These are phyloP conservation scores for Sebastes itinus DNA, from an alignment of 2,797 vertebrate species.

Conservation along the genomic window DNA sequence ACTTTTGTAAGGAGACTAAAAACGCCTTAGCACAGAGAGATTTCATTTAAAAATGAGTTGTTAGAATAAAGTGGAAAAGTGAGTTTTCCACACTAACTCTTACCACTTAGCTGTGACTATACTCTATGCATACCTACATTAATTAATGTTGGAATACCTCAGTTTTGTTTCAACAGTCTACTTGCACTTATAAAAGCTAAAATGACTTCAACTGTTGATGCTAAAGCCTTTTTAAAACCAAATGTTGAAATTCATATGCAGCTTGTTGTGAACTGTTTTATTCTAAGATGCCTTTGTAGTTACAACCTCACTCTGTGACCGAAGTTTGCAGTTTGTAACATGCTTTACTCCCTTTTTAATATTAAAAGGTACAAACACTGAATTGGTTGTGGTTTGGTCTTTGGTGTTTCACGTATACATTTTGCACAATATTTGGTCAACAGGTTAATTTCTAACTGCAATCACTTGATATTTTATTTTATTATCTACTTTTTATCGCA, in stretches of 20 bases:
- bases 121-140: not conserved
- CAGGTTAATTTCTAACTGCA: not conserved
- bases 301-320: not conserved
- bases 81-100: not conserved
- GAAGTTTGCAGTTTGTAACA: slow-evolving; percentile 8
- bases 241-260: not conserved
- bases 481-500: not conserved
- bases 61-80: not conserved
- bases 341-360: not conserved
- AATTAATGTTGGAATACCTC: not conserved
- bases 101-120: not conserved
- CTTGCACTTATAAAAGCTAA: not conserved
- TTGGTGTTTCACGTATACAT: not conserved
- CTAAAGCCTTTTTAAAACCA: not conserved
- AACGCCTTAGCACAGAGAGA: not conserved
- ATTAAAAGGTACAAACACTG: slow-evolving; percentile 16
- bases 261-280: not conserved
- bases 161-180: not conserved
- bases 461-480: not conserved
- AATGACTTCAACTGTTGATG: not conserved
- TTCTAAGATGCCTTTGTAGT: not conserved
- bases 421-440: not conserved
- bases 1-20: not conserved
- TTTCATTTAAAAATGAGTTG: not conserved
- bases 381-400: not conserved